Evolutionary conservation across 2,797 vertebrate species (phyloP).

Genomic region (Sphenopsis melanotis): DNA sequence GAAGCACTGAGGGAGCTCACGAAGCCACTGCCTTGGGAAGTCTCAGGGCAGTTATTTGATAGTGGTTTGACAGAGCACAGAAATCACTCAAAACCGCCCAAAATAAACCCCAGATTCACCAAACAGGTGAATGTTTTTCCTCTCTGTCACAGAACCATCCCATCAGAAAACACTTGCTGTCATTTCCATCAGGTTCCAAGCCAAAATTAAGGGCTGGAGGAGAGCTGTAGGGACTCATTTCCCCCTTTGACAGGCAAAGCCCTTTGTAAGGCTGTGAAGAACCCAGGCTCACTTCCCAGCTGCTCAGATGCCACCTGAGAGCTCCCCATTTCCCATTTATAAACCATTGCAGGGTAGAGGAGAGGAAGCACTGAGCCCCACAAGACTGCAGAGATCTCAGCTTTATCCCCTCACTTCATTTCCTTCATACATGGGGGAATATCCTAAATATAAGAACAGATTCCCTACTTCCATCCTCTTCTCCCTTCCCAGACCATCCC

Average conservation of each 20-base stretch:
- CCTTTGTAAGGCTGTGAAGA: neutral
- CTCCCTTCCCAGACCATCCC: neutral
- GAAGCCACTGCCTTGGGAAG: neutral
- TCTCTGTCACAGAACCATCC: neutral
- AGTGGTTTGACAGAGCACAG: neutral
- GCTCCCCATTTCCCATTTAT: neutral
- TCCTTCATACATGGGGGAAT: neutral
- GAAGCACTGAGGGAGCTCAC: neutral
- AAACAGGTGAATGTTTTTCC: neutral
- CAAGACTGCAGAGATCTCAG: neutral
- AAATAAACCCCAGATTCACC: neutral
- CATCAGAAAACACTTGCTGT: neutral
- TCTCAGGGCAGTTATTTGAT: fast-evolving
- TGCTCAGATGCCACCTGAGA: neutral
- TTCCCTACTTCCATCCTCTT: neutral
- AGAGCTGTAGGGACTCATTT: neutral
- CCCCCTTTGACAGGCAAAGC: fast-evolving
- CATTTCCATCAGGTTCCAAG: neutral
- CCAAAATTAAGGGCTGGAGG: neutral
- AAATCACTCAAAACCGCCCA: neutral
- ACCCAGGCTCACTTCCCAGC: neutral
- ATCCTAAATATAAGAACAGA: neutral
- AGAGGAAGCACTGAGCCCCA: neutral
- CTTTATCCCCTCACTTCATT: neutral
- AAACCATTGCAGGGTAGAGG: neutral